Evolutionary conservation across 2,888 invertebrate species (phyloP).

Genomic region (Clanis bilineata): DNA sequence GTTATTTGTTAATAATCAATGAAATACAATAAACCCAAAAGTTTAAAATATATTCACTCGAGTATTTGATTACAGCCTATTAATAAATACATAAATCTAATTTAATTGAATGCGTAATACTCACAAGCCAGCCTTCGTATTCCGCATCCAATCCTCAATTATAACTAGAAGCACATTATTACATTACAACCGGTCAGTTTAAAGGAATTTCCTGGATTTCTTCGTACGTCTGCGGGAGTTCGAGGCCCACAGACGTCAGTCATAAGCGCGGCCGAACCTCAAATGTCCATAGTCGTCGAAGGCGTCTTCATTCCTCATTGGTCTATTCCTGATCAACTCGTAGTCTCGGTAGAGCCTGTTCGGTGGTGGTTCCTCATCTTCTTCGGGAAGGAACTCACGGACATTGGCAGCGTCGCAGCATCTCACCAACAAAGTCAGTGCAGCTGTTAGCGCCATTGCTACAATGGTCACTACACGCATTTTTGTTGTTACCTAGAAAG

Average conservation of each 20-base stretch:
- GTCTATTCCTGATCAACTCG: conserved; percentile 72
- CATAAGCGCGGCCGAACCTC: conserved; percentile 85
- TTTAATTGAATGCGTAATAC: not conserved
- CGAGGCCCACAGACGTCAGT: conserved; percentile 52
- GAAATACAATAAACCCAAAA: not conserved
- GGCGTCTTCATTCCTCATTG: conserved; percentile 80
- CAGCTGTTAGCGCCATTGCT: conserved; percentile 48
- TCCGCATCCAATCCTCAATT: conserved; percentile 32
- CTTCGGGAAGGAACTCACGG: conserved; percentile 52
- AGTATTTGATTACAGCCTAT: not conserved
- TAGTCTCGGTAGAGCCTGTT: conserved; percentile 80
- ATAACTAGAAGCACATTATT: not conserved
- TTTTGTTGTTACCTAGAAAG: conserved; percentile 29
- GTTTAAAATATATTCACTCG: not conserved
- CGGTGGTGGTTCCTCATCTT: conserved; percentile 61
- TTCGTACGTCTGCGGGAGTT: conserved; percentile 28
- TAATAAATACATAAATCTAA: not conserved
- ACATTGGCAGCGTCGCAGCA: conserved; percentile 55
- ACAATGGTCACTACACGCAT: conserved; percentile 58
- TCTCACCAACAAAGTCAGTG: conserved; percentile 45
- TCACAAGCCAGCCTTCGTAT: conserved; percentile 59
- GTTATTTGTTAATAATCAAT: too few species aligned
- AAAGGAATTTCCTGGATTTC: not conserved
- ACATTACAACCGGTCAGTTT: not conserved
- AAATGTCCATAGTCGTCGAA: conserved; percentile 90